Base-by-base conservation (phyloP, 2,888 invertebrate genomes). In the Halictus quadricinctus region DNA sequence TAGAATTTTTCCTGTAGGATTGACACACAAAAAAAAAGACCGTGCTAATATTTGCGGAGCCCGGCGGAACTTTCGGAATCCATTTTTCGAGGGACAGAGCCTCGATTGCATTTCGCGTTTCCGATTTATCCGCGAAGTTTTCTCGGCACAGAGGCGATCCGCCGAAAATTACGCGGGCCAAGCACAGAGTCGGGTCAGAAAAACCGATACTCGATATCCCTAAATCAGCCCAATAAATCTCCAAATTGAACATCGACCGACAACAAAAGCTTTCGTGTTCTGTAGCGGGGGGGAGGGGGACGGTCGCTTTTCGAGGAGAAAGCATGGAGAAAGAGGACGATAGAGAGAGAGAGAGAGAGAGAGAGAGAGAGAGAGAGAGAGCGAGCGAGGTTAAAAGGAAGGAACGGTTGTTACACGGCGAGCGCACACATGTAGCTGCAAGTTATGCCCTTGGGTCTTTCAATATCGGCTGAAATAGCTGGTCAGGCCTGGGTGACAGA, bases 381-480 rank as follows among this genome's bases (percentile, higher is more conserved):
- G 50, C 18, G 8, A 70, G 50, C 25, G 18, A 4, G 72, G 50
- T 76, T 60, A 46, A 84, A 84, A 76, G 69, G 69, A 75, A 84
- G 76, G 72, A 72, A 73, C 10, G 72, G 58, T 41, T 54, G 79
- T 79, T 66, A 54, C 54, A 66, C 41, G 66, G 48, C 21, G 4
- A 10, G 69, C 66, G 21, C 69, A 58, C 77, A 77, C 83, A 64
- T 25, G 76, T 73, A 69, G 54, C 72, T 58, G 64, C 50, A 77
- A 82, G 77, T 79, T 79, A 81, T 82, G 82, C 72, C 74, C 46
- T 36, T 48, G 72, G 73, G 79, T 79, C 54, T 81, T 70, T 79
- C 76, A 64, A 81, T 85, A 81, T 85, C 81, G 79, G 41, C 43
- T 72, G 76, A 73, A 79, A 81, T 86, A 74, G 74, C 69, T 70